phyloP scores from a whole-genome alignment of 2,113 vertebrate species.

The Pleuronectes platessa region DNA sequence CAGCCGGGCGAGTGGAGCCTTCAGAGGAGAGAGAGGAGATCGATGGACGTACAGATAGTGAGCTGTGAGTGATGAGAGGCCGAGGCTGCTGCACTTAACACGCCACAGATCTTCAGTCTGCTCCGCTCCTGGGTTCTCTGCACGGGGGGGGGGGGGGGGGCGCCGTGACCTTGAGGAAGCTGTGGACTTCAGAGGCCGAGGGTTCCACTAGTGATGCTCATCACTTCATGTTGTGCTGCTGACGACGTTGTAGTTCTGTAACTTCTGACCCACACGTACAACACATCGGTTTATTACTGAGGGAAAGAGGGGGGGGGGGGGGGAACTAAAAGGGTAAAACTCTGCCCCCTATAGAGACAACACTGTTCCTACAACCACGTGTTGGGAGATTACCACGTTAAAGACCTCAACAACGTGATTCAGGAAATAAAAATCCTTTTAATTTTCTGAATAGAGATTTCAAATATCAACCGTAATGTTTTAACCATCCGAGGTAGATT shows the following conservation, averaged over 20 bases:
- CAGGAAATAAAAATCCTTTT: no score
- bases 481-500: no score
- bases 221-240: background rate
- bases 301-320: no score
- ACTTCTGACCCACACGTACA: no score
- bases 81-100: constrained; percentile 28
- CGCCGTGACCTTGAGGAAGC: constrained; percentile 41
- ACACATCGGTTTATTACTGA: background rate
- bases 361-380: background rate
- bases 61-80: constrained; percentile 49
- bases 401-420: background rate
- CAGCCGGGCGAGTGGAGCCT: background rate
- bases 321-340: background rate
- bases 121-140: background rate
- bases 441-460: background rate
- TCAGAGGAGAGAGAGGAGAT: background rate
- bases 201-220: background rate
- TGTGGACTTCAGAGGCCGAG: background rate
- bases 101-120: constrained; percentile 19
- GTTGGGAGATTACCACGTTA: background rate
- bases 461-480: background rate
- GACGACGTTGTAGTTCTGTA: no score
- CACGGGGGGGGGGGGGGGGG: no score
- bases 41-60: constrained; percentile 40
- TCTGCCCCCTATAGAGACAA: background rate